Evolutionary conservation across 1,140 invertebrate genomes (phyloP).

Genomic region (Tenebrio molitor): DNA sequence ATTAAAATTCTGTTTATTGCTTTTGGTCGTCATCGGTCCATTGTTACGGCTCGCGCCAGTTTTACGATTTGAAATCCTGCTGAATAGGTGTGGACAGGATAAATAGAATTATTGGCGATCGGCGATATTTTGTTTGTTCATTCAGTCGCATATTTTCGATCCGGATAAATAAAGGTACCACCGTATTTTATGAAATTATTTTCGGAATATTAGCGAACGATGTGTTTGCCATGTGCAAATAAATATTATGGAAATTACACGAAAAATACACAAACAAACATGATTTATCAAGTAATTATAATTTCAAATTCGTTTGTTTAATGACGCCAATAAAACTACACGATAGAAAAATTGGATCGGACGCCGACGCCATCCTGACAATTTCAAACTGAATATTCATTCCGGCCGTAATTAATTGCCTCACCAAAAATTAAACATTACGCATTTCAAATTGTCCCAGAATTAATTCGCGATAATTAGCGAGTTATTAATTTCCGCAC

Average conservation of each 20-base stretch:
- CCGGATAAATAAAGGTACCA: slow-evolving; percentile 62
- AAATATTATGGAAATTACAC: slow-evolving; percentile 39
- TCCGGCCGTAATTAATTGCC: slow-evolving; percentile 22
- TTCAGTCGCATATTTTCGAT: slow-evolving; percentile 64
- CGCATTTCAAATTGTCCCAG: slow-evolving; percentile 23
- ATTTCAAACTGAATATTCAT: slow-evolving; percentile 32
- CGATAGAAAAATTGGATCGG: slow-evolving; percentile 13
- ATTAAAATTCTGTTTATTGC: slow-evolving; percentile 67
- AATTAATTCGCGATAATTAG: slow-evolving; percentile 27
- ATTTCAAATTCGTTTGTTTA: slow-evolving; percentile 41
- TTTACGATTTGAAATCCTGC: slow-evolving; percentile 61
- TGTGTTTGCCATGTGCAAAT: slow-evolving; percentile 35
- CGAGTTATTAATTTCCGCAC: slow-evolving; percentile 19
- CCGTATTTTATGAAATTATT: slow-evolving; percentile 59
- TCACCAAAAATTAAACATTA: slow-evolving; percentile 33
- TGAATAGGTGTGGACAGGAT: slow-evolving; percentile 62
- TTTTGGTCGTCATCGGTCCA: slow-evolving; percentile 57
- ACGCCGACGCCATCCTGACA: slow-evolving; percentile 1
- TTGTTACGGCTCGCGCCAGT: slow-evolving; percentile 58
- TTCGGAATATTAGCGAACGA: slow-evolving; percentile 30
- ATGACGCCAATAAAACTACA: slow-evolving; percentile 33
- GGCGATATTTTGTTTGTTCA: slow-evolving; percentile 65
- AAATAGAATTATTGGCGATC: slow-evolving; percentile 66
- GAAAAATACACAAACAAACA: slow-evolving; percentile 40
- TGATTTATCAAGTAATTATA: slow-evolving; percentile 41